phyloP scores from a whole-genome alignment of 2,113 vertebrate genomes.

The Ictidomys tridecemlineatus region DNA sequence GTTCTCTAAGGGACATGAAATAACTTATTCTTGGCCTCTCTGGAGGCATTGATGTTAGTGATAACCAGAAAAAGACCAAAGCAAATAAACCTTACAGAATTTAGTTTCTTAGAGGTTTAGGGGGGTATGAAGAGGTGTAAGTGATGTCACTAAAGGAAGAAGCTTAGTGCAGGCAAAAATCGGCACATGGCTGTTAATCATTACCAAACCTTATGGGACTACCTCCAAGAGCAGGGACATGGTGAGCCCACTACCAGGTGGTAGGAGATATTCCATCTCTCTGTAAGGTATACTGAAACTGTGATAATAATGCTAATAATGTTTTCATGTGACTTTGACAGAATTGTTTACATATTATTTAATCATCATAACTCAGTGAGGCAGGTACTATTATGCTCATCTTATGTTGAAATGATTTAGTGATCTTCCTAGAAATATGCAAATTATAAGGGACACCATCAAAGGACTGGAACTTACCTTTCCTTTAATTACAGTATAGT shows the following conservation, averaged over 20 bases:
- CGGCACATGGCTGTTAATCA: background rate
- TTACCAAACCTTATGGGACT: background rate
- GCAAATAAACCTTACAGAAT: background rate
- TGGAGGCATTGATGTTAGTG: background rate
- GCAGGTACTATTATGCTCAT: background rate
- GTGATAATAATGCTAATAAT: too few relatives aligned
- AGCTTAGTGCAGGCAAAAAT: background rate
- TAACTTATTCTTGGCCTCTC: background rate
- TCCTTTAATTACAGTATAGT: background rate
- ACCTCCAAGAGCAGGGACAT: background rate
- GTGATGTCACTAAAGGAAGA: background rate
- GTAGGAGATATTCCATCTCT: background rate
- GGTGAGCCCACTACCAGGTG: background rate
- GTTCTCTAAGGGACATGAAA: background rate
- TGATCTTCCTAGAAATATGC: background rate
- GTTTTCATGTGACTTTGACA: background rate
- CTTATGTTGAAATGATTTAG: constrained; percentile 22
- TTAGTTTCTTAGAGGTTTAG: background rate
- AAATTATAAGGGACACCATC: background rate
- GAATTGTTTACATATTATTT: background rate
- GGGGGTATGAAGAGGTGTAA: background rate
- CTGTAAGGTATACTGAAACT: background rate
- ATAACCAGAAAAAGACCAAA: background rate
- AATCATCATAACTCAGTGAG: background rate
- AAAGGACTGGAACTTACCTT: background rate